phyloP scores from a whole-genome alignment of 2,113 vertebrate species.

The Nothobranchius kuhntae region DNA sequence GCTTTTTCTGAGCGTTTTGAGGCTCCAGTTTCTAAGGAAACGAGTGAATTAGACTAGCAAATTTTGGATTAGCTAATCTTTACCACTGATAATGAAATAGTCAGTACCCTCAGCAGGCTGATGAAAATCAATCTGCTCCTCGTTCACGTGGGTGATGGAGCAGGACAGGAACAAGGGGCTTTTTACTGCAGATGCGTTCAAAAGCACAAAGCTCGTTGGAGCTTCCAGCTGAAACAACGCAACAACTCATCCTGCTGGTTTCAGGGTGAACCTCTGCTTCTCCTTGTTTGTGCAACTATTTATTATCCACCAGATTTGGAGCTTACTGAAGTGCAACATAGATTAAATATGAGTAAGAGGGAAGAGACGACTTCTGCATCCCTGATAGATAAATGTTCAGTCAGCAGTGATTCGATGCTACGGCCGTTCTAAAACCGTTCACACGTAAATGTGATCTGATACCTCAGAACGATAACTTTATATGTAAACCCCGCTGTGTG shows the following conservation, averaged over 20 bases:
- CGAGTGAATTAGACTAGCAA: neutral
- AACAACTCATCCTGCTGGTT: no score
- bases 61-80: neutral
- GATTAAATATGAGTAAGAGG: no score
- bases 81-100: neutral
- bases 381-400: no score
- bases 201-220: neutral
- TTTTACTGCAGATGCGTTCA: neutral
- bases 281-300: neutral
- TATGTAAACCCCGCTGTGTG: no score
- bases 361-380: no score
- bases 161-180: slow-evolving; percentile 7
- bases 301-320: neutral
- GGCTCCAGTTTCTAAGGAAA: no score
- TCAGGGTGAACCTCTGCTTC: neutral
- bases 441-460: no score
- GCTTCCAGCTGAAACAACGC: neutral
- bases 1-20: no score
- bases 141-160: slow-evolving; percentile 7
- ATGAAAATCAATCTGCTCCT: slow-evolving; percentile 18
- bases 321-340: no score
- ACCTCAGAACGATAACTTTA: no score
- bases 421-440: no score
- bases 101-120: neutral
- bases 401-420: no score